phyloP scores from a whole-genome alignment of 2,797 vertebrate species.

The Agapornis canus region DNA sequence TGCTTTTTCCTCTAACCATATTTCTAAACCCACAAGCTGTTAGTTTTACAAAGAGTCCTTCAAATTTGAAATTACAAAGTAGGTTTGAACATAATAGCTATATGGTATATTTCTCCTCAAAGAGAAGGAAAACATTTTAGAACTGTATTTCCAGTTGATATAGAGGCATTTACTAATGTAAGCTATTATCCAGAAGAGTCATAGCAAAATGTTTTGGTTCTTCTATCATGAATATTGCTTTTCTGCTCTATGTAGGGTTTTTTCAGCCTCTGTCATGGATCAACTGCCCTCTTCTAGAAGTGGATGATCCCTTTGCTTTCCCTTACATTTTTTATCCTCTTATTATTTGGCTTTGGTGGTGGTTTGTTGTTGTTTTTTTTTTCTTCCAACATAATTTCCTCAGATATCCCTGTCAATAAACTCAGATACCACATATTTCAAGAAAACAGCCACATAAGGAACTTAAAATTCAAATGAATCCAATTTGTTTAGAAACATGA shows the following conservation, averaged over 20 bases:
- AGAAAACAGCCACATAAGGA: not conserved
- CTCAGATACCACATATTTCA: not conserved
- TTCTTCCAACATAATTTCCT: not conserved
- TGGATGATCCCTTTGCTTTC: not conserved
- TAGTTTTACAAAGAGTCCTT: not conserved
- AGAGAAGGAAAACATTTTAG: not conserved
- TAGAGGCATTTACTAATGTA: not conserved
- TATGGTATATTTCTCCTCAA: not conserved
- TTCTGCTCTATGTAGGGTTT: not conserved
- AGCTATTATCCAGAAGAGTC: not conserved
- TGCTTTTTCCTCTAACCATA: not conserved
- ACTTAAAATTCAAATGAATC: not conserved
- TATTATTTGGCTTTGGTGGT: not conserved
- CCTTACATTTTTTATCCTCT: rapidly evolving
- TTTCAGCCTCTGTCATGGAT: not conserved
- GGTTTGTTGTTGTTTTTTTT: rapidly evolving
- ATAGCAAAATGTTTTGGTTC: not conserved
- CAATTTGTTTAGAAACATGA: not conserved
- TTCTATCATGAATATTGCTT: not conserved
- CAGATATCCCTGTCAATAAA: not conserved
- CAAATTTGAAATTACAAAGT: not conserved
- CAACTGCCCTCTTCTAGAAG: not conserved
- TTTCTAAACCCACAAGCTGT: not conserved
- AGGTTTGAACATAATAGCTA: not conserved
- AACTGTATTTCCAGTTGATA: not conserved